A percentile compares a stretch with the other conserved stretches of the same genome.
These are phyloP conservation scores for Nicator chloris DNA, from an alignment of 2,113 vertebrate genomes.

Conservation along the genomic window DNA sequence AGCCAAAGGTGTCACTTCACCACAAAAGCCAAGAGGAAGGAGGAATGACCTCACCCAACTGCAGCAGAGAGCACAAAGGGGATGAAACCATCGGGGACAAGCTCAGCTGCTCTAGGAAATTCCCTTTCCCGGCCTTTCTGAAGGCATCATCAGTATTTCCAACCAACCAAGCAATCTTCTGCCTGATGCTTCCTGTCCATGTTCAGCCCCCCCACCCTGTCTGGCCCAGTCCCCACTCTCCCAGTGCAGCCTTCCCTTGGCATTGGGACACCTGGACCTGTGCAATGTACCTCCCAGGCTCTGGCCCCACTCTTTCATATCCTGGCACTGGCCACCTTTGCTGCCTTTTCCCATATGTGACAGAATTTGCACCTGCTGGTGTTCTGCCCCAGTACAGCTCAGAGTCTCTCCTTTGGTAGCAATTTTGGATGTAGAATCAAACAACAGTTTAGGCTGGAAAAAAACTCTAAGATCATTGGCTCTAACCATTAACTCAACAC, in stretches of 20 bases:
- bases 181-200: accelerated
- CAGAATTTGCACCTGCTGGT: neutral
- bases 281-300: neutral
- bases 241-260: neutral
- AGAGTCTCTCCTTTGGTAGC: neutral
- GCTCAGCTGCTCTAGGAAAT: slow-evolving; percentile 11
- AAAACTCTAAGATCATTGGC: neutral
- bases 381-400: neutral
- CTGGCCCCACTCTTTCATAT: neutral
- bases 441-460: neutral
- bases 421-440: neutral
- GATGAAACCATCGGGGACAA: neutral
- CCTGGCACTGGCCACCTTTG: neutral
- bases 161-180: neutral
- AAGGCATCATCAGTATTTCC: neutral
- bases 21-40: slow-evolving; percentile 10
- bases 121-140: neutral
- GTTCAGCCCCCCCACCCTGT: too few relatives aligned
- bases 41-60: neutral
- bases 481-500: neutral
- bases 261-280: neutral
- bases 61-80: neutral
- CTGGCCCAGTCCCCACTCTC: neutral
- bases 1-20: neutral
- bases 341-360: accelerated